Evolutionary conservation across 1,140 invertebrate species (phyloP).

Genomic region (Penaeus vannamei): DNA sequence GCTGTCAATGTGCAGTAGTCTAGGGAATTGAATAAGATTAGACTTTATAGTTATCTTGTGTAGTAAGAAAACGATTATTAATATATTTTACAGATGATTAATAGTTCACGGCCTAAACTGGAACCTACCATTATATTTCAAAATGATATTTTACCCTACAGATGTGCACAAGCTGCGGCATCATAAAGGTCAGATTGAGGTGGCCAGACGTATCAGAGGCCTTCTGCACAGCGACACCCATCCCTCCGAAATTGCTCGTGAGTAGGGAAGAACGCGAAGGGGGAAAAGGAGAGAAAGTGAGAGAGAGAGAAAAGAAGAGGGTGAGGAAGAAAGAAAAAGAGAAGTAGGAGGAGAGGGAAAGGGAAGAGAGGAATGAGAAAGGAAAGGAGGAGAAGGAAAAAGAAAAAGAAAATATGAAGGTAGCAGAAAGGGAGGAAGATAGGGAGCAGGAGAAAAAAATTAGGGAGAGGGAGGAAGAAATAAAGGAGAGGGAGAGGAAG

Average conservation of each 20-base stretch:
- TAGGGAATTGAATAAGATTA: too few relatives aligned
- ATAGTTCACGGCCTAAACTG: too few relatives aligned
- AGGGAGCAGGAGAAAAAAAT: too few relatives aligned
- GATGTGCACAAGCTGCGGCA: conserved; percentile 80
- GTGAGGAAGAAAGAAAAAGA: not conserved
- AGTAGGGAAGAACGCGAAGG: conserved; percentile 24
- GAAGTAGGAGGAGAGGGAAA: not conserved
- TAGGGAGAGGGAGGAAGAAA: too few relatives aligned
- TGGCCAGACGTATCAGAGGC: conserved; percentile 78
- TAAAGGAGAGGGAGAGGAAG: too few relatives aligned
- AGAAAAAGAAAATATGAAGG: too few relatives aligned
- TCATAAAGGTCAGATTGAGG: conserved; percentile 79
- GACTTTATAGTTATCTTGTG: too few relatives aligned
- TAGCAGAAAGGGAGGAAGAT: too few relatives aligned
- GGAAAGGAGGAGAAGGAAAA: too few relatives aligned
- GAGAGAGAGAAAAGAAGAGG: not conserved
- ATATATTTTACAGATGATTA: too few relatives aligned
- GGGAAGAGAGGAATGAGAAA: not conserved
- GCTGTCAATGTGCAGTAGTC: too few relatives aligned
- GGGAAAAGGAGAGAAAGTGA: not conserved
- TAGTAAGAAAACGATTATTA: too few relatives aligned
- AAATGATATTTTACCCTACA: conserved; percentile 68
- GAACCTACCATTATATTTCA: not conserved
- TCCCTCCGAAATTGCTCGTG: conserved; percentile 81
- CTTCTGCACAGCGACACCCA: conserved; percentile 80